Evolutionary conservation across 2,113 vertebrate genomes (phyloP).

Genomic region (Pica pica): DNA sequence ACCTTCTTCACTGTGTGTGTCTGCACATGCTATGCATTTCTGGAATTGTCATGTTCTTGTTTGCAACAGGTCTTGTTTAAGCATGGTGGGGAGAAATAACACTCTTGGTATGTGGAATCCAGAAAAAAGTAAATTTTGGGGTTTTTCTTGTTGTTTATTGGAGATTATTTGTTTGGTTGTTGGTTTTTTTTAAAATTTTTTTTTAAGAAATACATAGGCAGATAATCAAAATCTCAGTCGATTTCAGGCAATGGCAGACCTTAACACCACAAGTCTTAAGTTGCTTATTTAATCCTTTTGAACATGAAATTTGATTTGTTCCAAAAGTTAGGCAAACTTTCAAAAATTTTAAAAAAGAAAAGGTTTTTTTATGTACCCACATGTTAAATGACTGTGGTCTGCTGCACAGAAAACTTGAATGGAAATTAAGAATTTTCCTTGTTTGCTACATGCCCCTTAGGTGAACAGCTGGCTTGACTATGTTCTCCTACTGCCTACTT

Average conservation of each 20-base stretch:
- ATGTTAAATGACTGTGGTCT: background rate
- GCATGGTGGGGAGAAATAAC: background rate
- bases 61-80: background rate
- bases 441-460: background rate
- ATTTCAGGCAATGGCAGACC: background rate
- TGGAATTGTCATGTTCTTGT: background rate
- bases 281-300: background rate
- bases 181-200: background rate
- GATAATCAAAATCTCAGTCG: background rate
- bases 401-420: background rate
- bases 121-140: background rate
- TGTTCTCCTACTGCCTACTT: background rate
- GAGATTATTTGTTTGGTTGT: background rate
- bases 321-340: background rate
- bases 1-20: background rate
- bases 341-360: background rate
- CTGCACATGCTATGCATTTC: background rate
- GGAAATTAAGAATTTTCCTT: background rate
- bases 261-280: background rate
- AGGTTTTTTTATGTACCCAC: background rate
- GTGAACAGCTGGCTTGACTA: background rate
- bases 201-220: background rate
- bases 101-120: background rate
- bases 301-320: background rate
- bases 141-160: background rate